Conservation (phyloP, 2,113 vertebrate species). For the Poecile atricapillus region DNA sequence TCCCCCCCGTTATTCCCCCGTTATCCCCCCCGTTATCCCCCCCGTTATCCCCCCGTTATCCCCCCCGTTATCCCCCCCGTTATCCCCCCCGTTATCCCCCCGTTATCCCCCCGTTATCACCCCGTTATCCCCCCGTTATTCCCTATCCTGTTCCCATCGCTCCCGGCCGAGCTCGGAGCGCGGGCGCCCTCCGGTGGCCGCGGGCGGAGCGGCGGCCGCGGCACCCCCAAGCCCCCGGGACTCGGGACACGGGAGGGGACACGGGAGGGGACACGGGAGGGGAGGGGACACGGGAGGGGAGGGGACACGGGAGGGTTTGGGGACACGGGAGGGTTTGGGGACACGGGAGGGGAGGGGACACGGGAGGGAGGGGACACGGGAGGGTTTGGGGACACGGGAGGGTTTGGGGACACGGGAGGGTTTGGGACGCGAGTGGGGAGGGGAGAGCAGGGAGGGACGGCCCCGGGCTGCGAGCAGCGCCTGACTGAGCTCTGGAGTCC, state of each 20-base stretch:
- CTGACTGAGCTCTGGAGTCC: background rate
- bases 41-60: too few species aligned
- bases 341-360: background rate
- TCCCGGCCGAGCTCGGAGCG: background rate
- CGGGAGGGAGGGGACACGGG: background rate
- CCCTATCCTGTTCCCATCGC: rapidly evolving
- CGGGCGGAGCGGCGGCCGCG: background rate
- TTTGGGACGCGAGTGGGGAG: background rate
- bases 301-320: background rate
- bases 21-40: too few species aligned
- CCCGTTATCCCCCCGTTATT: too few species aligned
- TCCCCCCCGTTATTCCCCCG: too few species aligned
- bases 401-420: background rate
- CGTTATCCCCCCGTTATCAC: rapidly evolving
- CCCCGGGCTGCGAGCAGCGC: background rate
- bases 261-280: background rate
- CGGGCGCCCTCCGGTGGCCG: background rate
- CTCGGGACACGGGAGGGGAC: background rate
- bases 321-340: background rate
- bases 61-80: background rate
- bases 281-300: too few species aligned
- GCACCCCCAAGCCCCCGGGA: too few species aligned
- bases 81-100: rapidly evolving
- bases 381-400: background rate
- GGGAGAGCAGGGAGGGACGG: background rate